These are phyloP conservation scores for Papilio elwesi DNA, from an alignment of 2,888 invertebrate genomes.

Conservation along the genomic window DNA sequence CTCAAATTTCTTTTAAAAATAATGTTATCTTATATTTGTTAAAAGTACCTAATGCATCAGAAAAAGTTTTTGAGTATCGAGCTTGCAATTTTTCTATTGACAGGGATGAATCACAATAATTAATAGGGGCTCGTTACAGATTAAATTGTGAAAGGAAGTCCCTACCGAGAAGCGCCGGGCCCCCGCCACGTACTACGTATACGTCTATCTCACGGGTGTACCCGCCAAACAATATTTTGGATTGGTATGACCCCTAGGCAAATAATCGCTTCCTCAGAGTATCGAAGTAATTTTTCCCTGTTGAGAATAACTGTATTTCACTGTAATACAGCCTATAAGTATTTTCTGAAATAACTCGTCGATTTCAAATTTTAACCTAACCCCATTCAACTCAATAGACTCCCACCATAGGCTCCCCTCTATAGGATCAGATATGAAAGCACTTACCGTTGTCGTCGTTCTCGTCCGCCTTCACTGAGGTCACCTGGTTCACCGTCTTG, in stretches of 20 bases:
- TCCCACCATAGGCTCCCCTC: too few relatives aligned
- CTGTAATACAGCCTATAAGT: not conserved
- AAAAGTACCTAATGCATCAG: not conserved
- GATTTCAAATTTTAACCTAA: constrained; percentile 31
- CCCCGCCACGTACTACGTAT: not conserved
- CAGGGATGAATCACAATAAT: not conserved
- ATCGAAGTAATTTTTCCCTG: not conserved
- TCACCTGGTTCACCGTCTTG: constrained; percentile 36
- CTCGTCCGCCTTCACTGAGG: too few relatives aligned
- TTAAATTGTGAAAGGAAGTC: constrained; percentile 5
- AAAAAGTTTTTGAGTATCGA: too few relatives aligned
- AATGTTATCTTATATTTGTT: constrained; percentile 1
- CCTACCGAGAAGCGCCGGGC: constrained; percentile 5
- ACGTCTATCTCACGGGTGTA: not conserved
- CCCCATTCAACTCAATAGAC: too few relatives aligned
- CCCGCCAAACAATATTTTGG: not conserved
- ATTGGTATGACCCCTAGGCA: constrained; percentile 1
- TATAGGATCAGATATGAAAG: too few relatives aligned
- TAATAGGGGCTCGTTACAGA: not conserved
- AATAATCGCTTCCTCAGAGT: not conserved
- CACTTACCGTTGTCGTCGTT: too few relatives aligned
- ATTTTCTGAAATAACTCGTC: constrained; percentile 21
- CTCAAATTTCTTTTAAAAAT: too few relatives aligned
- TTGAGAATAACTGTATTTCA: not conserved
- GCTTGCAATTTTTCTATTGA: not conserved